phyloP scores from a whole-genome alignment of 2,797 vertebrate species.

The Lates japonicus region DNA sequence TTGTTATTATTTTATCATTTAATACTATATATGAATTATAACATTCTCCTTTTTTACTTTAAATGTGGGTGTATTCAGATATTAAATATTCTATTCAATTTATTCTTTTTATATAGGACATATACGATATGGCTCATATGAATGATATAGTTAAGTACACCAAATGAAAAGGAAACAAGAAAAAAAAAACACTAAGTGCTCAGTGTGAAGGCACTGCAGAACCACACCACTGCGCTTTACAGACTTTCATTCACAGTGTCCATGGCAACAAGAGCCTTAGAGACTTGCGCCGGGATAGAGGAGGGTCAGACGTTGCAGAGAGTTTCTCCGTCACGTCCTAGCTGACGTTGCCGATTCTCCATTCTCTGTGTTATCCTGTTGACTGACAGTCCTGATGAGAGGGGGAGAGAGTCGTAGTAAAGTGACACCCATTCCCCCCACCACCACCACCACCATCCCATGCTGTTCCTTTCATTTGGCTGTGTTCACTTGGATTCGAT shows the following conservation, averaged over 20 bases:
- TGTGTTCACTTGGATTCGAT: background rate
- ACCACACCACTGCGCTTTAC: slow-evolving; percentile 46
- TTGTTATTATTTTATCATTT: background rate
- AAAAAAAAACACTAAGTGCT: background rate
- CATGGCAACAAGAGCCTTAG: slow-evolving; percentile 76
- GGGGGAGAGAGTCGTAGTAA: slow-evolving; percentile 23
- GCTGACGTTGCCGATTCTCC: slow-evolving; percentile 54
- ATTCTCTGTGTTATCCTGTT: slow-evolving; percentile 52
- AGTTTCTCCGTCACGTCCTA: slow-evolving; percentile 59
- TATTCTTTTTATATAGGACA: background rate
- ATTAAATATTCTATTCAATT: background rate
- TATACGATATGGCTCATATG: background rate
- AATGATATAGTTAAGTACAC: background rate
- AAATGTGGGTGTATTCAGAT: background rate
- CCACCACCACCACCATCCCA: background rate
- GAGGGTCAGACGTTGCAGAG: slow-evolving; percentile 65
- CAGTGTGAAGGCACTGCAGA: slow-evolving; percentile 46
- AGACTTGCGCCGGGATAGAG: slow-evolving; percentile 56
- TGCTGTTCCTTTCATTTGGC: slow-evolving; percentile 1
- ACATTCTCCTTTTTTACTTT: background rate
- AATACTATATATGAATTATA: background rate
- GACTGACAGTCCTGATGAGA: slow-evolving; percentile 54
- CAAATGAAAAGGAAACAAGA: background rate
- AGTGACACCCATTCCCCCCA: background rate
- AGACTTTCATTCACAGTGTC: slow-evolving; percentile 69